These are phyloP conservation scores for Drosophila histrio DNA, from an alignment of 2,888 invertebrate genomes.

Conservation along the genomic window DNA sequence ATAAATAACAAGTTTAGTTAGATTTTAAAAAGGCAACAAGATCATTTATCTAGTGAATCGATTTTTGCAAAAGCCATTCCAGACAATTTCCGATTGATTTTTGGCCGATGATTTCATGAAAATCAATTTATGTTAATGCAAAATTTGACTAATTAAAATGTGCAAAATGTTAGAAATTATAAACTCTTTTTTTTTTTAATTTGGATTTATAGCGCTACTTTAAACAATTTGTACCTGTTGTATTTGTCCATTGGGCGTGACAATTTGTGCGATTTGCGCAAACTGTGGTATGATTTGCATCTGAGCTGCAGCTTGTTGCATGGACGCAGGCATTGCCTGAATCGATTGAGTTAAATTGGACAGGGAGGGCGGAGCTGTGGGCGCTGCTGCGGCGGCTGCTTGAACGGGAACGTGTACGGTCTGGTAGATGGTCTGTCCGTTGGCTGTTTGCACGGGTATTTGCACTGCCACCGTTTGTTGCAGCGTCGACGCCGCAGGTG, in stretches of 20 bases:
- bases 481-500: slow-evolving; percentile 62
- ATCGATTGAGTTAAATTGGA: slow-evolving; percentile 85
- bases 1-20: background rate
- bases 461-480: slow-evolving; percentile 93
- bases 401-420: slow-evolving; percentile 97
- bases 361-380: slow-evolving; percentile 85
- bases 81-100: too few relatives aligned
- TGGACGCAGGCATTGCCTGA: slow-evolving; percentile 84
- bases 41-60: too few relatives aligned
- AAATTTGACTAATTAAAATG: too few relatives aligned
- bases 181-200: too few relatives aligned
- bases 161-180: too few relatives aligned
- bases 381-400: slow-evolving; percentile 85
- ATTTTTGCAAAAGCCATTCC: too few relatives aligned
- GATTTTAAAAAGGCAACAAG: background rate
- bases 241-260: slow-evolving; percentile 95
- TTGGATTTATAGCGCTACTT: too few relatives aligned
- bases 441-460: slow-evolving; percentile 84
- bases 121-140: too few relatives aligned
- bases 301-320: slow-evolving; percentile 82
- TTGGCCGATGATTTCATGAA: too few relatives aligned
- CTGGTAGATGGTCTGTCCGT: slow-evolving; percentile 96
- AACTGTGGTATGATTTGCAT: slow-evolving; percentile 93
- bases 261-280: slow-evolving; percentile 91
- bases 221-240: slow-evolving; percentile 91